Evolutionary conservation across 2,113 vertebrate species (phyloP), one percentile per base, ranked within the genome.

Genomic region (Plecotus auritus): DNA sequence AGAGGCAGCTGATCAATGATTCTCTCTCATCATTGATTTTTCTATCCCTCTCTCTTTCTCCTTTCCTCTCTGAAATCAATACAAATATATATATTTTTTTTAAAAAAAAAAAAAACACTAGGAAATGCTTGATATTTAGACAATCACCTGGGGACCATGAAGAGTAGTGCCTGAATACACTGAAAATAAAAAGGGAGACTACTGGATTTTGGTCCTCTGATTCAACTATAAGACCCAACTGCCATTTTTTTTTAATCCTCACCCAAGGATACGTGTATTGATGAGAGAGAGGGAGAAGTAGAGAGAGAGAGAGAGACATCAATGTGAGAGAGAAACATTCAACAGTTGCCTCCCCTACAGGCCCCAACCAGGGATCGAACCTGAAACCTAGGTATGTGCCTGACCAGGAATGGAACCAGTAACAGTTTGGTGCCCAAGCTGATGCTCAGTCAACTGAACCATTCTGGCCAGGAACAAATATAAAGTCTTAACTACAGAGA

Each of bases 221-320:
- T 78, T 74, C 51, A 87, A 66, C 81, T 89, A 81, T 72, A 94
- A 81, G 66, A 94, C 64, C 14, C 73, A 74, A 73, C 59, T 91
- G 45, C 94, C 95, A 3, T 64, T 61, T 40, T 59, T 59, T 64
- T 30, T 64, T 64, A 32, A 66, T 32, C 12, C 11, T 66, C 30
- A 66, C 64, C 12, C 5, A 32, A 66, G 5, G 13, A 66, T 32
- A 32, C 30, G 3, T 64, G 26, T 64, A 10, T 28, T 61, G 59
- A 30, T 22, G 9, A 64, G 28, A 64, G 59, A 30, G 23, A 64
- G 22, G 26, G 56, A 49, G 56, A 17, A n/a, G n/a, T n/a, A n/a
- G n/a, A n/a, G n/a, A n/a, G n/a, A n/a, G n/a, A n/a, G n/a, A n/a
- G n/a, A n/a, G n/a, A n/a, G n/a, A n/a, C n/a, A n/a, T n/a, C n/a